Percentiles rank a stretch among this genome's conserved stretches.
phyloP scores from a whole-genome alignment of 2,113 vertebrate species.

The Poeciliopsis prolifica region DNA sequence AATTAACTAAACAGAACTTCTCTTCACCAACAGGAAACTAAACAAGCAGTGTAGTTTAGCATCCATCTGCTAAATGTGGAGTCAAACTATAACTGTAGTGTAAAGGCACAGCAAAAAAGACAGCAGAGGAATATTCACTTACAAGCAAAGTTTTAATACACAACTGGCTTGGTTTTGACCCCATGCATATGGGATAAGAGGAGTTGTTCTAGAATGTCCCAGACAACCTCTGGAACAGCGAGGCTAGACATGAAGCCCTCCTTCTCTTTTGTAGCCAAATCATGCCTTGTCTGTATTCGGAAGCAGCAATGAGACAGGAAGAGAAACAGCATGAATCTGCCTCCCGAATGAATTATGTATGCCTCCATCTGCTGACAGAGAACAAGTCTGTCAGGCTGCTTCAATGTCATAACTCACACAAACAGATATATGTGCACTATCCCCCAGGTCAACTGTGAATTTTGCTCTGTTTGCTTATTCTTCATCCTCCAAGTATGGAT shows the following conservation, averaged over 20 bases:
- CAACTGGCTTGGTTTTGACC: neutral
- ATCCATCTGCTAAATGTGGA: no score
- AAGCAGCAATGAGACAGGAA: constrained; percentile 71
- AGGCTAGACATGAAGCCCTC: constrained; percentile 24
- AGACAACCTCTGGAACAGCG: constrained; percentile 25
- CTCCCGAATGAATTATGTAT: constrained; percentile 77
- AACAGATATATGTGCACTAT: constrained; percentile 17
- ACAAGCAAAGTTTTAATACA: no score
- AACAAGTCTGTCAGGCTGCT: constrained; percentile 73
- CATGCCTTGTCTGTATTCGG: constrained; percentile 59
- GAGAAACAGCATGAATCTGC: constrained; percentile 75
- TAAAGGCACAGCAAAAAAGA: no score
- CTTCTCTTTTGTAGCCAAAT: constrained; percentile 35
- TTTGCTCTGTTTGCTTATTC: constrained; percentile 4
- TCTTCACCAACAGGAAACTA: no score
- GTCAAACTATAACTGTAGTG: no score
- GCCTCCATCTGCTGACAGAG: constrained; percentile 77
- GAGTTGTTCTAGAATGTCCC: neutral
- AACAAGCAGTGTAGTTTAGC: no score
- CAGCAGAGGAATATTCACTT: no score
- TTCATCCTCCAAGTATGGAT: constrained; percentile 17
- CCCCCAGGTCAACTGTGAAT: constrained; percentile 34
- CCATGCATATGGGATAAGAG: neutral
- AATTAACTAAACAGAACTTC: no score
- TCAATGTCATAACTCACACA: constrained; percentile 65